Percentiles rank a stretch among this genome's conserved stretches.
These are phyloP conservation scores for Suillia variegata DNA, from an alignment of 2,888 invertebrate genomes.

Conservation along the genomic window DNA sequence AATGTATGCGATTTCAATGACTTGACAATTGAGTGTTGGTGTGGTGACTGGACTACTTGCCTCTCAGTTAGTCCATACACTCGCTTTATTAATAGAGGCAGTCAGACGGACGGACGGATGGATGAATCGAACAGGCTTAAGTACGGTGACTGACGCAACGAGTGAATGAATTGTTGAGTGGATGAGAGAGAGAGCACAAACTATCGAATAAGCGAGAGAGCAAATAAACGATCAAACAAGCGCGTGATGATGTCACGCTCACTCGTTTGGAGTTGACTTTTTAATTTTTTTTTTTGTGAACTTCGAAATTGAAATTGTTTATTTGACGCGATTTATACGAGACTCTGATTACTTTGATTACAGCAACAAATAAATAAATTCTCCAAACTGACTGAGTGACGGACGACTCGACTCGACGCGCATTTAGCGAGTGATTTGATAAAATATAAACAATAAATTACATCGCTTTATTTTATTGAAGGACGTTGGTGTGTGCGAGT, in stretches of 20 bases:
- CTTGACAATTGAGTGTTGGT: too few species aligned
- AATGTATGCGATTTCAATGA: too few species aligned
- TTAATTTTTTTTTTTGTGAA: not conserved
- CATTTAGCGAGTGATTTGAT: not conserved
- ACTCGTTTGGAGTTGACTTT: not conserved
- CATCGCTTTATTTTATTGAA: not conserved
- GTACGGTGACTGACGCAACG: not conserved
- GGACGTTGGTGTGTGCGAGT: not conserved
- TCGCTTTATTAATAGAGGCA: too few species aligned
- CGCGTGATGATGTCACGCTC: slow-evolving; percentile 52
- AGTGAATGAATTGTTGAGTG: not conserved
- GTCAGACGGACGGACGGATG: too few species aligned
- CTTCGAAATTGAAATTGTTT: not conserved
- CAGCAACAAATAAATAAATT: too few species aligned
- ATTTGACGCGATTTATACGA: not conserved
- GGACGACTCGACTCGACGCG: too few species aligned
- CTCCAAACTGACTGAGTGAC: too few species aligned
- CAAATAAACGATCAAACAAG: slow-evolving; percentile 27
- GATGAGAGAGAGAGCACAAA: too few species aligned
- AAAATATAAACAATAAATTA: not conserved
- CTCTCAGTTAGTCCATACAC: too few species aligned
- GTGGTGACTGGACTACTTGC: too few species aligned
- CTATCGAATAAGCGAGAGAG: not conserved
- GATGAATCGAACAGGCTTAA: too few species aligned
- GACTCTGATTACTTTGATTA: not conserved